Evolutionary conservation across 2,888 invertebrate species (phyloP), one percentile per base, ranked within the genome.

Genomic region (Onthophagus sagittarius): DNA sequence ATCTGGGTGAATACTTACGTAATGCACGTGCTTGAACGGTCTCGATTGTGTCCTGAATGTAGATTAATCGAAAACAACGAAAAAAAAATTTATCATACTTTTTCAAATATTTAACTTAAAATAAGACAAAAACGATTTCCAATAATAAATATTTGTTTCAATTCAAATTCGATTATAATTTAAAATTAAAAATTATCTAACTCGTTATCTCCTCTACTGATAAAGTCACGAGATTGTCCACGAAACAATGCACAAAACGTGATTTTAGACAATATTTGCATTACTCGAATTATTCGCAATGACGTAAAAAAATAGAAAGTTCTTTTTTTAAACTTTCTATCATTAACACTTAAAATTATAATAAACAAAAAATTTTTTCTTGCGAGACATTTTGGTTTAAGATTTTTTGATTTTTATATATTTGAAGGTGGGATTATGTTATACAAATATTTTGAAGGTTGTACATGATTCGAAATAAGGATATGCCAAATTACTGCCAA

Each of bases 351-450:
- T 5, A 33, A 5, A 33, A 33, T 1, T 7, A 11, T 53, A 11
- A 23, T 23, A 23, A 23, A 23, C 23, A 23, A 23, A 23, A 23
- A 23, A 23, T 14, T 14, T 14, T 70, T 33, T 23, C 7, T 69
- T 9, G 39, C 39, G 39, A 62, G n/a, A 32, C 67, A 65, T 73
- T 72, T 73, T 75, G 64, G 77, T 75, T 78, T 76, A 53, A 53
- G 6, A 53, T 53, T 53, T n/a, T 53, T 53, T 11, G 39, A 53
- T 53, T 11, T 7, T 7, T 53, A 1, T 11, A 7, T 7, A 53
- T 53, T 53, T 11, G 39, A 53, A 53, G 73, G 73, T 63, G 70
- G 71, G 75, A 76, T 74, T 76, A 77, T 79, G 77, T 78, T 76
- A 76, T 76, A 76, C 75, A 75, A 63, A 73, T 76, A 79, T 53